Evolutionary conservation across 2,888 invertebrate genomes (phyloP).

Genomic region (Nipponacmea schrenckii): DNA sequence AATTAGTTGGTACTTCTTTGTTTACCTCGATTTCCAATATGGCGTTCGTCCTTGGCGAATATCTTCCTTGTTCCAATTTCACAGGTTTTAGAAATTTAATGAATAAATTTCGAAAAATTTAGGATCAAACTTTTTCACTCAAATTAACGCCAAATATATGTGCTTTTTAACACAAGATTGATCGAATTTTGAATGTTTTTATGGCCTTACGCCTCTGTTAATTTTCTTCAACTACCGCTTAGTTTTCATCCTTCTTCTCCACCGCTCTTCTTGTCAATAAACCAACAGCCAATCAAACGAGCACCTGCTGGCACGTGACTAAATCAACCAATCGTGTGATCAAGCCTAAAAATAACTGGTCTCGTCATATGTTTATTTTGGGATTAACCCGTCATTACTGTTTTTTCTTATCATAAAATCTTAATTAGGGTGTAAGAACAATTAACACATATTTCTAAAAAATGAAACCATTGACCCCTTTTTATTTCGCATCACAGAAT

Average conservation of each 20-base stretch:
- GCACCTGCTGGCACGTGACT: conserved; percentile 9
- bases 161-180: neutral
- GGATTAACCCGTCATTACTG: conserved; percentile 7
- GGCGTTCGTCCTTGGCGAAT: conserved; percentile 10
- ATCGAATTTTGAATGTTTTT: conserved; percentile 1
- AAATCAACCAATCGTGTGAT: conserved; percentile 1
- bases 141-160: neutral
- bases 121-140: neutral
- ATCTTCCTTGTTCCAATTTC: neutral
- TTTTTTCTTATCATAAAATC: neutral
- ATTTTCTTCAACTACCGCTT: conserved; percentile 10
- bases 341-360: conserved; percentile 13
- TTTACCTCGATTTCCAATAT: conserved; percentile 10
- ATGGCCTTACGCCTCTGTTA: conserved; percentile 7
- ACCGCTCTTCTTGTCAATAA: conserved; percentile 12
- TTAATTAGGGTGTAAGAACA: neutral
- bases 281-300: conserved; percentile 12
- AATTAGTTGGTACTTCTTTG: neutral
- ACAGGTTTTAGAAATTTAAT: neutral
- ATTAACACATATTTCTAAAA: neutral
- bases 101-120: neutral
- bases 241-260: conserved; percentile 10
- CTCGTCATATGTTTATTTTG: conserved; percentile 15
- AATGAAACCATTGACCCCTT: neutral
- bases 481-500: neutral